phyloP scores from a whole-genome alignment of 1,140 invertebrate genomes.

The Mamestra configurata region DNA sequence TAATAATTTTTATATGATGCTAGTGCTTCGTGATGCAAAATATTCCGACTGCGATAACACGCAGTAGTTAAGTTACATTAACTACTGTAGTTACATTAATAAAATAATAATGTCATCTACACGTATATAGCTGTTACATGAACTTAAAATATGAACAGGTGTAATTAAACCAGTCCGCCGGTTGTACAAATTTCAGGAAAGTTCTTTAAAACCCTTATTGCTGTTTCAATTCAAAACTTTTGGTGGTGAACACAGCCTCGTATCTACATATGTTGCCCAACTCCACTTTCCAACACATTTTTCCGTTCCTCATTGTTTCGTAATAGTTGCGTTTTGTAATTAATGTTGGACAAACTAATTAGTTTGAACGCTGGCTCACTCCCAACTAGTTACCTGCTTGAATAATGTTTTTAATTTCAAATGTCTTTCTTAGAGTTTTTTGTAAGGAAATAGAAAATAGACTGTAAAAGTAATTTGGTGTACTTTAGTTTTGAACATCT shows the following conservation, averaged over 20 bases:
- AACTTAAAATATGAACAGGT: not conserved
- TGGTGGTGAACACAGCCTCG: not conserved
- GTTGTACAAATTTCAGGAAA: conserved; percentile 11
- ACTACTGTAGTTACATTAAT: too few relatives aligned
- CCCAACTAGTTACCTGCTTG: not conserved
- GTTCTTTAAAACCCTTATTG: conserved; percentile 9
- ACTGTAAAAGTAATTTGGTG: too few relatives aligned
- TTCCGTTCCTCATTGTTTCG: conserved; percentile 14
- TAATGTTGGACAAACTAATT: conserved; percentile 19
- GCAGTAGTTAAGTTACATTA: too few relatives aligned
- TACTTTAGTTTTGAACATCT: too few relatives aligned
- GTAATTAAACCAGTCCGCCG: not conserved
- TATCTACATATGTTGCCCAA: too few relatives aligned
- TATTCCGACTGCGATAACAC: too few relatives aligned
- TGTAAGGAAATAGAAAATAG: too few relatives aligned
- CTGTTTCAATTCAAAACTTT: conserved; percentile 38
- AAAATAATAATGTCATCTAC: not conserved
- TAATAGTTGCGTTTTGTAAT: conserved; percentile 7
- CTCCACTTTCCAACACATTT: not conserved
- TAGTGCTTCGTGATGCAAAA: too few relatives aligned
- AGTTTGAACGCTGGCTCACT: not conserved
- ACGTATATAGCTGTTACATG: not conserved
- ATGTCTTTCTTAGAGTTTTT: too few relatives aligned
- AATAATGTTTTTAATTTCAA: not conserved
- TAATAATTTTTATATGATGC: too few relatives aligned